These are phyloP conservation scores for Trachymyrmex septentrionalis DNA, from an alignment of 1,140 invertebrate genomes.

Conservation along the genomic window DNA sequence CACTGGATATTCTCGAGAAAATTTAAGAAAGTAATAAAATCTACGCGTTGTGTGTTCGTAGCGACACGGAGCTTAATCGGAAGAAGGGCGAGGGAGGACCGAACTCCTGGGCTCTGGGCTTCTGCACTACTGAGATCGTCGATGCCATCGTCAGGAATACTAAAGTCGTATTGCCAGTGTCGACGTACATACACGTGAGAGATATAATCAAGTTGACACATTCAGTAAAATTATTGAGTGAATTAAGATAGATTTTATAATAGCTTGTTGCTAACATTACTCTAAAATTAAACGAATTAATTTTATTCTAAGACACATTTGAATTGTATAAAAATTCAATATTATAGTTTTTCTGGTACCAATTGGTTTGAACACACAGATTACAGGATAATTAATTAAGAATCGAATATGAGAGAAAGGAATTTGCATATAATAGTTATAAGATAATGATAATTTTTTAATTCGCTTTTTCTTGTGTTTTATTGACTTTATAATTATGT, in stretches of 20 bases:
- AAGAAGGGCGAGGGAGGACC: conserved; percentile 86
- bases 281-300: background rate
- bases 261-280: background rate
- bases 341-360: background rate
- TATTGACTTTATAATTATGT: background rate
- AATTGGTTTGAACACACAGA: background rate
- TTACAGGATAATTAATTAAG: background rate
- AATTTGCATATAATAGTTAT: conserved; percentile 14
- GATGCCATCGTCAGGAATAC: conserved; percentile 87
- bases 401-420: background rate
- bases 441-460: background rate
- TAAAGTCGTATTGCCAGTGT: conserved; percentile 87
- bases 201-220: conserved; percentile 4
- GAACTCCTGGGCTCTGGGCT: conserved; percentile 87
- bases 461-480: background rate
- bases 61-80: conserved; percentile 86
- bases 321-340: conserved; percentile 3
- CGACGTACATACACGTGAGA: conserved; percentile 87
- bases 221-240: conserved; percentile 21
- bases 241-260: background rate
- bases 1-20: conserved; percentile 13
- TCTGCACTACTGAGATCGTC: conserved; percentile 87
- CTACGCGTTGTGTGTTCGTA: conserved; percentile 69
- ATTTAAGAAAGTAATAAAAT: conserved; percentile 40
- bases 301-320: background rate